Base-by-base conservation (phyloP, 1,140 invertebrate genomes). In the Aleiodes sp. region DNA sequence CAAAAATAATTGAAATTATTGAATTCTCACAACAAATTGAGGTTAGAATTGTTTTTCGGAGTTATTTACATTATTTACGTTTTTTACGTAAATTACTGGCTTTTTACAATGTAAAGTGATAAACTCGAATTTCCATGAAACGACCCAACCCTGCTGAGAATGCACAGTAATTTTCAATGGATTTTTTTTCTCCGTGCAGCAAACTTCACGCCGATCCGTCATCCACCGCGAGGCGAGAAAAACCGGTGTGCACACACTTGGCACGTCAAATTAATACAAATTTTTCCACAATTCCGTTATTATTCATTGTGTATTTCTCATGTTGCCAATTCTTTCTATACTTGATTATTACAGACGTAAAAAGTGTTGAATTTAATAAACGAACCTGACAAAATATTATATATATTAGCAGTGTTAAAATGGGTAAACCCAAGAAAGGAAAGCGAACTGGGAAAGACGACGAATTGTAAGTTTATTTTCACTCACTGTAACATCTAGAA, bases 341-440 rank as follows among this genome's bases (percentile, higher is more conserved):
- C 6, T 28, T 28, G 29, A 63, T 28, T 26, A 70, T 60, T 67
- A 63, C 9, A 72, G 12, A 6, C 21, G 57, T 24, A 73, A 75
- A 73, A 66, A 73, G 61, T 70, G 62, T 12, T 69, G 31, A 75
- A 61, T 41, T 61, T 46, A 19, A 26, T 62, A 14, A 31, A 31
- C 4, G 9, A 26, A 10, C 14, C 9, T 28, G 29, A 14, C 19
- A 52, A 62, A 14, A 9, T 12, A 59, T 12, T 31, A 12, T 19
- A 37, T 60, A 65, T 59, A 14, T 21, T 35, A 73, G 72, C 46
- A 60, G 65, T 46, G 65, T 70, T 24, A 86, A 77, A 74, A 92
- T 92, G 91, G 90, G 89, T 72, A 92, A 92, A 84, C 87, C 89
- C 71, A 92, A 91, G 87, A 92, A 91, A 80, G 88, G 88, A 71